phyloP scores from a whole-genome alignment of 2,113 vertebrate genomes.

The Charadrius vociferus region DNA sequence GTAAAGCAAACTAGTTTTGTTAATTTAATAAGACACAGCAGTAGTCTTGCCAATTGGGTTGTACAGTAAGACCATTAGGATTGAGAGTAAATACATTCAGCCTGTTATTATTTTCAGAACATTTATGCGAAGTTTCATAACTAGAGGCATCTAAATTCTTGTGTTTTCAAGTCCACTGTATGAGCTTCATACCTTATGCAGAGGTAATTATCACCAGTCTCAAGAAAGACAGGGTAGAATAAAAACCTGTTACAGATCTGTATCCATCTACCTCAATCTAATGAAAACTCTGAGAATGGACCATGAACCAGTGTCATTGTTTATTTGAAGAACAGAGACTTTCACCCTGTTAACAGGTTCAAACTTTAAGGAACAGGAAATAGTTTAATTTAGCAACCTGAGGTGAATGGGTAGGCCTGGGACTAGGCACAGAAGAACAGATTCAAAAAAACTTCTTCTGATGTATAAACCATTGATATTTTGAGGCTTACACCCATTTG shows the following conservation, averaged over 20 bases:
- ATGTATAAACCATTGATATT: not conserved
- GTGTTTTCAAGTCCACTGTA: not conserved
- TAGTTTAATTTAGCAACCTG: not conserved
- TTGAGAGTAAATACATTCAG: not conserved
- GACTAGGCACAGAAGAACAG: not conserved
- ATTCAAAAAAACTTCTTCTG: not conserved
- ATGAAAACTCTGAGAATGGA: not conserved
- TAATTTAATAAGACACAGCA: not conserved
- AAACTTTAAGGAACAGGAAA: not conserved
- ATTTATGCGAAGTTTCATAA: not conserved
- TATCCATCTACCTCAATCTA: not conserved
- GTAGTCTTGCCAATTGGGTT: not conserved
- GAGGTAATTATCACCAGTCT: not conserved
- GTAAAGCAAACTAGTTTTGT: not conserved
- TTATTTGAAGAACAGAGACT: not conserved
- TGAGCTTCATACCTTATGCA: not conserved
- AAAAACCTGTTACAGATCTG: not conserved
- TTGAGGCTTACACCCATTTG: not conserved
- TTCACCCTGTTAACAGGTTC: not conserved
- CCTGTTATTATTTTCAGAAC: not conserved
- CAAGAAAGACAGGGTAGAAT: not conserved
- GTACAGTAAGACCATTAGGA: not conserved
- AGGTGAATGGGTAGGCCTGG: not conserved
- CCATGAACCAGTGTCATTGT: not conserved
- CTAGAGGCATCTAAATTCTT: not conserved